Conservation (phyloP, 2,113 vertebrate genomes). For the Hyla sarda region DNA sequence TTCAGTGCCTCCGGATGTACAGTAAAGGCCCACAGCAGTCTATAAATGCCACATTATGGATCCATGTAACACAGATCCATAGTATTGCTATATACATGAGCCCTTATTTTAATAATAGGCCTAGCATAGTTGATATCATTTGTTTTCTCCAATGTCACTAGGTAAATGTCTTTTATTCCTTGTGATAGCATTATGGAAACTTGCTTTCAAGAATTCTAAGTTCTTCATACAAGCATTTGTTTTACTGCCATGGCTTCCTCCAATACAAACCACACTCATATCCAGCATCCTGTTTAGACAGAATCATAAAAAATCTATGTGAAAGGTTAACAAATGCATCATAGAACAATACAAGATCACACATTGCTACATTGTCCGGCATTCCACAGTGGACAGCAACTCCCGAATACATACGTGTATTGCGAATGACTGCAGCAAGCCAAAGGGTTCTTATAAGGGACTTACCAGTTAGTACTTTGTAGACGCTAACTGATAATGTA, state of each 20-base stretch:
- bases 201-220: neutral
- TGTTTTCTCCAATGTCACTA: neutral
- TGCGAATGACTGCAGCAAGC: neutral
- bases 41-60: no score
- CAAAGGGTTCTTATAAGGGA: neutral
- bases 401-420: neutral
- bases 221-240: neutral
- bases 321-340: slow-evolving; percentile 27
- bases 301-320: neutral
- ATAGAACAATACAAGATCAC: neutral
- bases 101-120: neutral
- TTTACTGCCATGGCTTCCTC: slow-evolving; percentile 14
- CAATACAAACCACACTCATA: neutral
- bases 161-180: neutral
- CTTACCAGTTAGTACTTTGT: neutral
- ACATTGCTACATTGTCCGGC: neutral
- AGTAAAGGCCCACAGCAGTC: no score
- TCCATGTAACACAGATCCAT: neutral
- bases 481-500: neutral
- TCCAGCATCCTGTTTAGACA: slow-evolving; percentile 11
- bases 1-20: no score
- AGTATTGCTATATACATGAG: no score
- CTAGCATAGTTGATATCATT: neutral
- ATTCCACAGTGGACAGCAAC: neutral
- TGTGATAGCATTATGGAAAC: neutral